phyloP scores from a whole-genome alignment of 2,113 vertebrate genomes.

The Eleginops maclovinus region DNA sequence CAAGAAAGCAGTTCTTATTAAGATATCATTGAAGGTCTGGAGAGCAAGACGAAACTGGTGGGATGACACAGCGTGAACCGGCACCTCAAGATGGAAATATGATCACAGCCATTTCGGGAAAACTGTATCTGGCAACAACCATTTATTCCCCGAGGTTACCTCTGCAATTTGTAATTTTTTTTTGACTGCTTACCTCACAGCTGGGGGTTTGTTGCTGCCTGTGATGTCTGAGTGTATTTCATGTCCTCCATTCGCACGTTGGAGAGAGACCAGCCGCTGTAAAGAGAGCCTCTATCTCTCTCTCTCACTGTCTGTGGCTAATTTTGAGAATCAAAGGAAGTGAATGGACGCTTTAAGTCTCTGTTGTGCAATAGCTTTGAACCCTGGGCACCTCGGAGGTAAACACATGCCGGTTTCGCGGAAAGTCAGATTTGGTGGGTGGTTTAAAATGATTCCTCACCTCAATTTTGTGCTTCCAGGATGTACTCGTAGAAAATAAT shows the following conservation, averaged over 20 bases:
- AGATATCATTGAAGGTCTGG: constrained; percentile 15
- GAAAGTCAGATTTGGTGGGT: constrained; percentile 6
- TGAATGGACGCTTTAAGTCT: constrained; percentile 53
- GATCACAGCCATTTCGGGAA: constrained; percentile 40
- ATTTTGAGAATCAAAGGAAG: constrained; percentile 61
- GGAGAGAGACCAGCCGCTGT: constrained; percentile 43
- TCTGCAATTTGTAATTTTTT: constrained; percentile 33
- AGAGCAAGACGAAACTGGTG: background rate
- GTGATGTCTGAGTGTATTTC: constrained; percentile 49
- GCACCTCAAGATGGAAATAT: constrained; percentile 41
- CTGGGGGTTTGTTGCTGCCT: constrained; percentile 27
- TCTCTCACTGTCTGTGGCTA: constrained; percentile 37
- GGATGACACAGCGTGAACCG: constrained; percentile 27
- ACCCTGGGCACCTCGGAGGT: constrained; percentile 37
- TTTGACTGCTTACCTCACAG: constrained; percentile 49
- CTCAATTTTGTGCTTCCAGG: constrained; percentile 12
- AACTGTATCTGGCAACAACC: constrained; percentile 50
- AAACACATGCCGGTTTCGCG: constrained; percentile 18
- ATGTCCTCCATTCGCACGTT: constrained; percentile 33
- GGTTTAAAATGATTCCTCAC: constrained; percentile 22
- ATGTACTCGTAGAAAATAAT: constrained; percentile 15
- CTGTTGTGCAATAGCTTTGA: constrained; percentile 18
- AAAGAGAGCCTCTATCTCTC: constrained; percentile 27
- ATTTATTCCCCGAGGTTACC: constrained; percentile 45
- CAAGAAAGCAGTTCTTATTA: background rate